Base-by-base conservation (phyloP, 2,888 invertebrate genomes). In the Actias luna region DNA sequence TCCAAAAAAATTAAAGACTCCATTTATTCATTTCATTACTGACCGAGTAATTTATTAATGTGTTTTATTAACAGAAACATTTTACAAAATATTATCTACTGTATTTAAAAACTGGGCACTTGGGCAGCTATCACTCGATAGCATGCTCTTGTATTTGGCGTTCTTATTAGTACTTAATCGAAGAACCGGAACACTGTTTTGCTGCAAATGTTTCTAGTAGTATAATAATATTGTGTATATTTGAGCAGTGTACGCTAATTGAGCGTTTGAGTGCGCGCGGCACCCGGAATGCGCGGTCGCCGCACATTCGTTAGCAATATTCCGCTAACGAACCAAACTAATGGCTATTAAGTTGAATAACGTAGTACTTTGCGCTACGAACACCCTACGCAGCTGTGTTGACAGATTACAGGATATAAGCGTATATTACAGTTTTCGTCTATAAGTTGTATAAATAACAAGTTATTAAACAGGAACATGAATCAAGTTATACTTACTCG, bases 281-380 rank as follows among this genome's bases (percentile, higher is more conserved):
- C 77, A 71, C 74, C 69, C 76, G 82, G 79, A 83, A 83, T 77
- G 81, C 85, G 83, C 83, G 82, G 73, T 81, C 75, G 82, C 80
- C 85, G 79, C 86, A 88, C 88, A 88, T 87, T 91, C 91, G 90
- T 92, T 90, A 90, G 89, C 90, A 87, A 90, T 92, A 90, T 91
- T 89, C 89, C 87, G 80, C 89, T 92, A 92, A 91, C 92, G 91
- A 92, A 92, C 89, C 88, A 84, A 89, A 89, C 89, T 91, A 90
- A 91, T 90, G 89, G 89, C 88, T 89, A 88, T 91, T 89, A 89
- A 88, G 82, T 89, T 87, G 88, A 89, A 90, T 89, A 89, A 91
- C 89, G 85, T 81, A 87, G 86, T 88, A 90, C 88, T 88, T 88
- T 84, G 79, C 84, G 79, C 80, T 78, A 76, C 80, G 83, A 83